These are phyloP conservation scores for Drosophila subpulchrella DNA, from an alignment of 1,140 invertebrate genomes.

Conservation along the genomic window DNA sequence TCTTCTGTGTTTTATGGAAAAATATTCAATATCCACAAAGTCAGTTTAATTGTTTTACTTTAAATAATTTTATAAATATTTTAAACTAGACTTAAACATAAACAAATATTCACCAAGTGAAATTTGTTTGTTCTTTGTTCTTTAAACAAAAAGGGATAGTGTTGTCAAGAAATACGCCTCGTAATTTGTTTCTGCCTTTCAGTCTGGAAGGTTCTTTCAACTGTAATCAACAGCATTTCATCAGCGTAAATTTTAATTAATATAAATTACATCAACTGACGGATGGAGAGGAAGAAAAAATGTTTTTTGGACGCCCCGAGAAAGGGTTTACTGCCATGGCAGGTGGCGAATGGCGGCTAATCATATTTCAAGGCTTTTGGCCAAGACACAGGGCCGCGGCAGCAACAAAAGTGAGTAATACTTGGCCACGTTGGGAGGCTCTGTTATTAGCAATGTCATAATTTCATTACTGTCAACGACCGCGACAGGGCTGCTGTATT, in stretches of 20 bases:
- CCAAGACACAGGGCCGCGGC: slow-evolving; percentile 13
- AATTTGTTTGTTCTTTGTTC: neutral
- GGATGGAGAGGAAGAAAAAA: slow-evolving; percentile 36
- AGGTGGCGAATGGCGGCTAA: slow-evolving; percentile 71
- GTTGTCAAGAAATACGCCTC: neutral
- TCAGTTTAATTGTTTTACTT: no score
- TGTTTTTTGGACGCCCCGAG: slow-evolving; percentile 34
- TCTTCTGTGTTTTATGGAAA: no score
- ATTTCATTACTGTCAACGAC: slow-evolving; percentile 82
- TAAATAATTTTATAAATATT: no score
- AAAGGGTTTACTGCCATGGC: slow-evolving; percentile 60
- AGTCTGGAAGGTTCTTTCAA: slow-evolving; percentile 61
- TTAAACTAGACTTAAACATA: no score
- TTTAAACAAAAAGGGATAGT: neutral
- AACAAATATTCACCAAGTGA: no score
- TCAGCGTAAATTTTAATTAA: slow-evolving; percentile 80
- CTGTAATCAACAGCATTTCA: slow-evolving; percentile 78
- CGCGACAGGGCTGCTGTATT: slow-evolving; percentile 34
- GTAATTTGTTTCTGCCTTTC: slow-evolving; percentile 1
- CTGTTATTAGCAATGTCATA: slow-evolving; percentile 81
- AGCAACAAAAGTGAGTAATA: slow-evolving; percentile 38
- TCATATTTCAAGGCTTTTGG: slow-evolving; percentile 68
- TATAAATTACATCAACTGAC: slow-evolving; percentile 76
- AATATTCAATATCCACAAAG: no score
- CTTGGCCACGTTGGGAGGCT: slow-evolving; percentile 52